Evolutionary conservation across 2,888 invertebrate species (phyloP).

Genomic region (Stenchaetothrips biformis): DNA sequence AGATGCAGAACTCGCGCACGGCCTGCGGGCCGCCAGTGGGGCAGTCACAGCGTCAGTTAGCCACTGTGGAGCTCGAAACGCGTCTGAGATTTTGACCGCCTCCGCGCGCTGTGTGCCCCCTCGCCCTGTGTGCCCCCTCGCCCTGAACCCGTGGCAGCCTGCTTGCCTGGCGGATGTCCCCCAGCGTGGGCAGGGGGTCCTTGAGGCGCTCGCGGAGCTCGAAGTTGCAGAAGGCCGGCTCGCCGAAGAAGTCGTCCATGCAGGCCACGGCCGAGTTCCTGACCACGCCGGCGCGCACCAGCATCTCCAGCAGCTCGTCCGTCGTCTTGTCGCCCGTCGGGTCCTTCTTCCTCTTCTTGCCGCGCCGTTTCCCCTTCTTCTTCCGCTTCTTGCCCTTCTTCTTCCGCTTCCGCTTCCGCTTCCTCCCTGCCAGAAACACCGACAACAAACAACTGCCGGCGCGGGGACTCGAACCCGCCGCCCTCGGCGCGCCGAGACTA

Average conservation of each 20-base stretch:
- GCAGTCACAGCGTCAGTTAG: too few species aligned
- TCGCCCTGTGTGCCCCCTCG: too few species aligned
- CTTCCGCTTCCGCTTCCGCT: conserved; percentile 33
- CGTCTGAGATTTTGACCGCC: too few species aligned
- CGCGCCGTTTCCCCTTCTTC: conserved; percentile 38
- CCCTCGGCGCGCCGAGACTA: neutral
- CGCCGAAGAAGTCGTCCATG: conserved; percentile 64
- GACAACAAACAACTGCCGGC: conserved; percentile 27
- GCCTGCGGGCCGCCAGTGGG: too few species aligned
- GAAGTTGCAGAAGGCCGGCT: conserved; percentile 58
- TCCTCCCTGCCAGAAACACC: conserved; percentile 24
- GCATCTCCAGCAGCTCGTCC: conserved; percentile 65
- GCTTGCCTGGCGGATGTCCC: conserved; percentile 49
- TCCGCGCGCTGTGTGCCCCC: too few species aligned
- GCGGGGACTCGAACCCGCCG: too few species aligned
- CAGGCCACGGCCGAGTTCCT: conserved; percentile 55
- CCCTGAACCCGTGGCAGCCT: too few species aligned
- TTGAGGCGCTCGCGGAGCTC: conserved; percentile 47
- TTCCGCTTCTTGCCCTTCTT: conserved; percentile 43
- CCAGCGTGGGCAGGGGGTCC: conserved; percentile 53
- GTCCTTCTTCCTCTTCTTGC: conserved; percentile 52
- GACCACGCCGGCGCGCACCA: conserved; percentile 66
- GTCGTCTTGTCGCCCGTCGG: conserved; percentile 56
- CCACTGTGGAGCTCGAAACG: too few species aligned
- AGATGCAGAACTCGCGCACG: conserved; percentile 56